Percentiles rank a stretch among this genome's conserved stretches.
phyloP scores from a whole-genome alignment of 2,113 vertebrate genomes.

The Stegostoma tigrinum region DNA sequence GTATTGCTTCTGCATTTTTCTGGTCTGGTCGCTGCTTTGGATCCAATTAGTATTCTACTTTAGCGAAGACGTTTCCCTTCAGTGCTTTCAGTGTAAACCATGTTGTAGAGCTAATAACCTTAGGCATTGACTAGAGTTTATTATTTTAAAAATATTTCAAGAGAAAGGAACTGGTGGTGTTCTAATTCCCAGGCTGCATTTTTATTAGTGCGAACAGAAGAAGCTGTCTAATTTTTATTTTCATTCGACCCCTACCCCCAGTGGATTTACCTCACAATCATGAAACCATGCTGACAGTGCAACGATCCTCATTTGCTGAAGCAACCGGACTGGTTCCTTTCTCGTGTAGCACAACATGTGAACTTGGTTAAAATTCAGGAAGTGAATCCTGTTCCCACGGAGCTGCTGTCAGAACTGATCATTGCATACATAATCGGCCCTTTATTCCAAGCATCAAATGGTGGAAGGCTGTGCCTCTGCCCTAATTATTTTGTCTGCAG shows the following conservation, averaged over 20 bases:
- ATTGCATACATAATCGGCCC: neutral
- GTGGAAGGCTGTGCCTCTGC: neutral
- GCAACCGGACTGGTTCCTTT: neutral
- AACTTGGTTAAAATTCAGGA: neutral
- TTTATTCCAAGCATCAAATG: neutral
- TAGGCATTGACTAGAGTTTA: neutral
- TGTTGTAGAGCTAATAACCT: neutral
- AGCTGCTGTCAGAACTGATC: neutral
- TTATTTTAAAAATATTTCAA: neutral
- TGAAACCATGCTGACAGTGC: neutral
- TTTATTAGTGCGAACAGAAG: neutral
- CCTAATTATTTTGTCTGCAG: conserved; percentile 15
- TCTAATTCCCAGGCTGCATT: neutral
- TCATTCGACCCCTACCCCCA: neutral
- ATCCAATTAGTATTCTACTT: neutral
- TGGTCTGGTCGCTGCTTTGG: neutral
- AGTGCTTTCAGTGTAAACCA: neutral
- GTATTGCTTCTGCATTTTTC: neutral
- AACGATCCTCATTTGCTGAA: neutral
- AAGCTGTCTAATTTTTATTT: neutral
- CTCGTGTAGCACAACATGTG: neutral
- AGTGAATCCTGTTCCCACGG: conserved; percentile 17
- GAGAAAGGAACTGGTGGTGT: neutral
- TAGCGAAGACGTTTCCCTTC: neutral
- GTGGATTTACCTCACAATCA: neutral